phyloP scores from a whole-genome alignment of 2,888 invertebrate species.

The Mesorhabditis sp. region DNA sequence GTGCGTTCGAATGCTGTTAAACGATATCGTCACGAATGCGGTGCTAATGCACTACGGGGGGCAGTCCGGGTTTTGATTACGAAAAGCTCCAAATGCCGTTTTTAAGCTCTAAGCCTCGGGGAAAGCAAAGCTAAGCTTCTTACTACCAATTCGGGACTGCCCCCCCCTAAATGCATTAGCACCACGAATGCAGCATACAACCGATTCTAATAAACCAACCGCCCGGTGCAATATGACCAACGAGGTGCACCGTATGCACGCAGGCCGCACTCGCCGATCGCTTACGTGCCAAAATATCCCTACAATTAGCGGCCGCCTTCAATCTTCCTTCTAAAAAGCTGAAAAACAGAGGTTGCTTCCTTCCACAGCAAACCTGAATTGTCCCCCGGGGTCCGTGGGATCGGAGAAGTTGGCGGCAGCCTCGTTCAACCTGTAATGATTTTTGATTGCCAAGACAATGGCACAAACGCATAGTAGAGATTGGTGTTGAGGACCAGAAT shows the following conservation, averaged over 20 bases:
- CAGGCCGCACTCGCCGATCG: conserved; percentile 17
- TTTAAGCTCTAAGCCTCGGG: too few species aligned
- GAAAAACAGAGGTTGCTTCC: neutral
- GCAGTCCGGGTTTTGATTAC: neutral
- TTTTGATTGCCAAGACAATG: neutral
- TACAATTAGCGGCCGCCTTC: neutral
- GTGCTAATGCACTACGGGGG: neutral
- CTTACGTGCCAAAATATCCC: neutral
- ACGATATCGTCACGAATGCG: neutral
- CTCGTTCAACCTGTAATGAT: conserved; percentile 24
- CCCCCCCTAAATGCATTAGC: too few species aligned
- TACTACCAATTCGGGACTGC: neutral
- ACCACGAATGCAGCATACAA: too few species aligned
- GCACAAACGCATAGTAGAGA: conserved; percentile 45
- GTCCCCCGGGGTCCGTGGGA: conserved; percentile 46
- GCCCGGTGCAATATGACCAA: conserved; percentile 55
- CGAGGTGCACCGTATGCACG: conserved; percentile 37
- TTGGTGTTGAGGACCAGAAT: conserved; percentile 53
- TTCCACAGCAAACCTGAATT: conserved; percentile 27
- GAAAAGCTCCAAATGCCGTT: neutral
- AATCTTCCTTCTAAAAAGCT: neutral
- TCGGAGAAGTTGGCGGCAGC: conserved; percentile 39
- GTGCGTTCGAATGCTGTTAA: conserved; percentile 54
- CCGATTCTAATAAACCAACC: conserved; percentile 18
- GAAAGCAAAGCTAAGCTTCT: neutral